A percentile compares a stretch with the other conserved stretches of the same genome.
Evolutionary conservation across 2,888 invertebrate species (phyloP).

Genomic region (Xiphydria camelus): DNA sequence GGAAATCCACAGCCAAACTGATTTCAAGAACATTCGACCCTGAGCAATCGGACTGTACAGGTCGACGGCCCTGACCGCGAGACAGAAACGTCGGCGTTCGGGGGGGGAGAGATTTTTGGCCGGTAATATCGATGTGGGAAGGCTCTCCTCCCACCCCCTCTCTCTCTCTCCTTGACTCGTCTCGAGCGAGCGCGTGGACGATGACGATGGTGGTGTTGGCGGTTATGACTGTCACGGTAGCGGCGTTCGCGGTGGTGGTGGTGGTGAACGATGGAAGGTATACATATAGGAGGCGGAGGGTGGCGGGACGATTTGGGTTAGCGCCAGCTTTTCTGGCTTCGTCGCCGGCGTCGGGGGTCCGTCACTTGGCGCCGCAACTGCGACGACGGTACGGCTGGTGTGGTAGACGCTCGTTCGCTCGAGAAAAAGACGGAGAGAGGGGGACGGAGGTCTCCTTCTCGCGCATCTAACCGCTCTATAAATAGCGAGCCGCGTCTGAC

Average conservation of each 20-base stretch:
- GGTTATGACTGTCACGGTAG: no score
- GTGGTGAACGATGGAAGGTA: no score
- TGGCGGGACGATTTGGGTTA: conserved; percentile 41
- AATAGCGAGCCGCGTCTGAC: conserved; percentile 44
- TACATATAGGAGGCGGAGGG: conserved; percentile 18
- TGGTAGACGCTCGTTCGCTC: background rate
- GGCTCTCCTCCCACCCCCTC: no score
- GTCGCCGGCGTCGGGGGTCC: conserved; percentile 32
- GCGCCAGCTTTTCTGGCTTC: conserved; percentile 34
- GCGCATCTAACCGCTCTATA: conserved; percentile 31
- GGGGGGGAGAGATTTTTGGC: background rate
- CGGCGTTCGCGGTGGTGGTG: no score
- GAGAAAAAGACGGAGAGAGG: background rate
- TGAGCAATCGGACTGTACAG: no score
- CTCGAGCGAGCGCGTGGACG: no score
- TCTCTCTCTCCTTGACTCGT: no score
- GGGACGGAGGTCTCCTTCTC: background rate
- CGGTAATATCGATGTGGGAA: no score
- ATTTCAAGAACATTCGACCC: no score
- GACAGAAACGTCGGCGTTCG: background rate
- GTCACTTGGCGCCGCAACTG: conserved; percentile 42
- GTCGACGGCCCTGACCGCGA: background rate
- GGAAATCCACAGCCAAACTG: no score
- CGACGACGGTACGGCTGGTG: conserved; percentile 13
- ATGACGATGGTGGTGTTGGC: no score